Conservation (phyloP, 2,888 invertebrate species). For the Sarcophaga caerulescens region DNA sequence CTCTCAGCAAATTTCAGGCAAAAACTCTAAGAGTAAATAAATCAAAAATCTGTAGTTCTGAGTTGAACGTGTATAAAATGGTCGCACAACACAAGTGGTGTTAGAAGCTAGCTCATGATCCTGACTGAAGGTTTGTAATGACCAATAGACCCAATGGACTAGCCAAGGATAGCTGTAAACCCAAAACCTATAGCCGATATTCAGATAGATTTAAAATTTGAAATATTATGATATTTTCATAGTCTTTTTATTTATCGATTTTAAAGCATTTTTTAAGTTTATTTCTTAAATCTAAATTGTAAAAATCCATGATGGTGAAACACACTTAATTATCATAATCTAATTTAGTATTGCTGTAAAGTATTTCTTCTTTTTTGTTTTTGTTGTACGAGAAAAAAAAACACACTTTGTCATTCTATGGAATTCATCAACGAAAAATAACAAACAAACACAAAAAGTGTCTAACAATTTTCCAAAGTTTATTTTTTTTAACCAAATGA, state of each 20-base stretch:
- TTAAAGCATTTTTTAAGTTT: neutral
- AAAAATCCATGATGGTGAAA: constrained; percentile 1
- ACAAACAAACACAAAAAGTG: constrained; percentile 41
- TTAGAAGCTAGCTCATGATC: too few species aligned
- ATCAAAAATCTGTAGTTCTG: too few species aligned
- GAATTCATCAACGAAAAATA: constrained; percentile 49
- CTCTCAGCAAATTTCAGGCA: too few species aligned
- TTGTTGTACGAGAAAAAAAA: neutral
- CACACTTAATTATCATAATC: constrained; percentile 74
- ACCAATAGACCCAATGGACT: too few species aligned
- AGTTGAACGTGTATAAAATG: too few species aligned
- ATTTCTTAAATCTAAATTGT: neutral
- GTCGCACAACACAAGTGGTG: too few species aligned
- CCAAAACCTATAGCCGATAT: too few species aligned
- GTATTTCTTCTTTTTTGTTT: constrained; percentile 16
- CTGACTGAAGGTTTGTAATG: too few species aligned
- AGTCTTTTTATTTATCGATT: neutral
- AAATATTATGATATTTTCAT: too few species aligned
- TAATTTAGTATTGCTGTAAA: constrained; percentile 71
- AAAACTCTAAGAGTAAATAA: too few species aligned
- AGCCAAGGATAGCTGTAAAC: too few species aligned
- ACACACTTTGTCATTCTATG: neutral
- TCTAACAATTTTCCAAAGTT: constrained; percentile 60
- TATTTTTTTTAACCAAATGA: constrained; percentile 70
- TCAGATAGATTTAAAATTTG: too few species aligned